Base-by-base conservation (phyloP, 2,888 invertebrate species). In the Patella caerulea region DNA sequence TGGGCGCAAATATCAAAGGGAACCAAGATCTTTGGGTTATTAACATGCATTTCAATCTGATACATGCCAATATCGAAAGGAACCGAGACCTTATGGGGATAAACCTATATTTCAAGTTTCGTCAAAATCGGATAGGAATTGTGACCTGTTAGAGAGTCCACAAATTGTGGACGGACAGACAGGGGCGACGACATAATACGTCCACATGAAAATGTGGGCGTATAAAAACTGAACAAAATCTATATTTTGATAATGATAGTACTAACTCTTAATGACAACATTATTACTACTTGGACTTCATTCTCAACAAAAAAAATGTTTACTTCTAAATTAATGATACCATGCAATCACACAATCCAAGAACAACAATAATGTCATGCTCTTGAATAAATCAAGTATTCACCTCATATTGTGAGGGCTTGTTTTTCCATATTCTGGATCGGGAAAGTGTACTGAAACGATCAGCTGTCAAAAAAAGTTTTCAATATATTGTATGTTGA, bases 371-470 rank as follows among this genome's bases (percentile, higher is more conserved):
- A 45, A 45, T 45, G 45, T 65, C 65, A 65, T 65, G 65, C 65
- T 65, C 69, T 70, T 53, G 75, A 19, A 45, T 14, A 34, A 73
- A 54, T 34, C 59, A n/a, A 69, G 69, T 56, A 34, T 69, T 79
- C 76, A 79, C 79, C 79, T 79, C 76, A 73, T 53, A n/a, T 29
- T 71, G 54, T 69, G 55, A 52, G 34, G 81, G 80, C 55, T 78
- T 78, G 55, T 73, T 65, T 77, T 72, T 80, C 87, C 87, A 87
- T 15, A 87, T 84, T 15, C 86, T 79, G 2, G 86, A 86, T 56
- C 86, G 77, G 3, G 86, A 82, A 74, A 84, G 74, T n/a, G 80
- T 85, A 59, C 83, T 78, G 73, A 85, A 83, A 74, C 85, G 81
- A 75, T 85, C 86, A 78, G 83, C 79, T 84, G 75, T 34, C 52